Evolutionary conservation across 2,888 invertebrate genomes (phyloP).

Genomic region (Boloria euphrosyne): DNA sequence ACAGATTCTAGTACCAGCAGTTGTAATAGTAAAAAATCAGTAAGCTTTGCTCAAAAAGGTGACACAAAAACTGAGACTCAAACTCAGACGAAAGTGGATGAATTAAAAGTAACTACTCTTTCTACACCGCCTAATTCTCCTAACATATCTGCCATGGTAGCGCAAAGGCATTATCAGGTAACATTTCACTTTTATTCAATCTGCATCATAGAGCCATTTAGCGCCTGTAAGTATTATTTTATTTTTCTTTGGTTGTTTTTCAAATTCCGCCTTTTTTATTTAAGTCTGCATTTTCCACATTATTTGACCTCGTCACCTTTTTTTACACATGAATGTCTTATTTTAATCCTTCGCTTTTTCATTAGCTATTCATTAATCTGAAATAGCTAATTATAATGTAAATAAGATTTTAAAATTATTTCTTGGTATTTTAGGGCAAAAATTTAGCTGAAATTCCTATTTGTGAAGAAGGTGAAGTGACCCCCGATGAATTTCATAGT

Average conservation of each 20-base stretch:
- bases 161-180: slow-evolving; percentile 84
- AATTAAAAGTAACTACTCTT: slow-evolving; percentile 71
- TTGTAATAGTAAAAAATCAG: slow-evolving; percentile 86
- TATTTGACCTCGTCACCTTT: slow-evolving; percentile 37
- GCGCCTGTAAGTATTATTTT: slow-evolving; percentile 77
- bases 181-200: slow-evolving; percentile 47
- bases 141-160: slow-evolving; percentile 85
- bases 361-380: slow-evolving; percentile 34
- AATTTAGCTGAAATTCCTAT: slow-evolving; percentile 85
- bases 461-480: slow-evolving; percentile 84
- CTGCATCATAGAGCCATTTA: slow-evolving; percentile 67
- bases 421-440: slow-evolving; percentile 69
- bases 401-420: slow-evolving; percentile 1
- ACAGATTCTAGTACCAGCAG: slow-evolving; percentile 82
- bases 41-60: slow-evolving; percentile 88
- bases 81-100: slow-evolving; percentile 73
- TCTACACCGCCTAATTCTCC: slow-evolving; percentile 89
- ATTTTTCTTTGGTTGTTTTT: slow-evolving; percentile 46
- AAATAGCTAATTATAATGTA: slow-evolving; percentile 18
- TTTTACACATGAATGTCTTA: slow-evolving; percentile 27
- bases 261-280: slow-evolving; percentile 25
- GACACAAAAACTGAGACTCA: slow-evolving; percentile 62
- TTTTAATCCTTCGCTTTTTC: slow-evolving; percentile 33
- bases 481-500: slow-evolving; percentile 83
- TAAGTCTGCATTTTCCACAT: slow-evolving; percentile 21